phyloP scores from a whole-genome alignment of 2,888 invertebrate genomes.

The Luffia ferchaultella region DNA sequence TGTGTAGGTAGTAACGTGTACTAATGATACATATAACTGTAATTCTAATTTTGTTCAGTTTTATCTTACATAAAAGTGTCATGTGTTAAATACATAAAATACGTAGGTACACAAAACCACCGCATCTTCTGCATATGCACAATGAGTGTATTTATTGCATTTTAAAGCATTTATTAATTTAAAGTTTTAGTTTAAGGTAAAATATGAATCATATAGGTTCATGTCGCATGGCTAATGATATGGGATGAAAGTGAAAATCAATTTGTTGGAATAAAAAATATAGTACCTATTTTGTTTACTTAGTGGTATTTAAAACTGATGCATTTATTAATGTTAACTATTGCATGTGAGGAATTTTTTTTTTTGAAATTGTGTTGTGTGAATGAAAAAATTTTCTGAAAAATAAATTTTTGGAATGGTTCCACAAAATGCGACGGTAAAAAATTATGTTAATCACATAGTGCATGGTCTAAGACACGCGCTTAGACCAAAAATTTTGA shows the following conservation, averaged over 20 bases:
- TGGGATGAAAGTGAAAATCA: background rate
- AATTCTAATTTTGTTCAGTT: too few relatives aligned
- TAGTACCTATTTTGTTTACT: background rate
- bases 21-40: background rate
- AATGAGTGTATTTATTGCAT: conserved; percentile 50
- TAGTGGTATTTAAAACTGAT: conserved; percentile 18
- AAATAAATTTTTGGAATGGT: conserved; percentile 45
- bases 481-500: conserved; percentile 20
- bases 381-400: conserved; percentile 16
- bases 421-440: conserved; percentile 30
- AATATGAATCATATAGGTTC: too few relatives aligned
- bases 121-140: conserved; percentile 44
- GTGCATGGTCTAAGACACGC: conserved; percentile 1
- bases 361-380: background rate
- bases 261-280: background rate
- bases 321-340: conserved; percentile 38
- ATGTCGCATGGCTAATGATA: background rate
- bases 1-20: background rate
- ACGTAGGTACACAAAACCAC: conserved; percentile 28
- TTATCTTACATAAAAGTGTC: background rate
- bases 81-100: background rate
- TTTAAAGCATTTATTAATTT: conserved; percentile 28
- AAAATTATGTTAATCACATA: conserved; percentile 2
- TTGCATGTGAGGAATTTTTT: conserved; percentile 1
- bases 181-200: background rate